Base-by-base conservation (phyloP, 92 coral and sea anemone species). In the Chrysogorgia sp. region DNA sequence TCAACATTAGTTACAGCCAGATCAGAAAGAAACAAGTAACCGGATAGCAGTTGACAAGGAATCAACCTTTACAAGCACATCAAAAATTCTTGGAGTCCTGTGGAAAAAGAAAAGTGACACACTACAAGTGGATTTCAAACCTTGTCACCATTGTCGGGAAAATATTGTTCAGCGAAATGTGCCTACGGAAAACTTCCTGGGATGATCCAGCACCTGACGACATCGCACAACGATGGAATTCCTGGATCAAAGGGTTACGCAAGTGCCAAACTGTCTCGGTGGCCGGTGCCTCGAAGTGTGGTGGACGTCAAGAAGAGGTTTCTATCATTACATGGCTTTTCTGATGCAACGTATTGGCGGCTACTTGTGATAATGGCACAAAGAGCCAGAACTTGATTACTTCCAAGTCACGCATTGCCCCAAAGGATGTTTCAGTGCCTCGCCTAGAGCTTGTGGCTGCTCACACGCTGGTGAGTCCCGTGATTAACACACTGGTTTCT, bases 401-500 rank as follows among this genome's bases (percentile, higher is more conserved):
- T 7, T 31, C 79, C 6, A 72, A 72, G 22, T 10, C 65, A 0
- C 31, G 65, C 7, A 50, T 72, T 0, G 79, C 66, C 1, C 79
- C 77, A 22, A 71, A 50, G 29, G 25, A 71, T 21, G 25, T 71
- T 15, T 26, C 41, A 0, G 50, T 71, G 3, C 77, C 62, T 1
- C 10, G 77, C 22, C 48, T 71, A 0, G 77, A 71, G 22, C 77
- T 71, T 2, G 77, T 71, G 10, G 77, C 77, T n/a, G 62, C 77
- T 2, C 77, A 71, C 13, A 50, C 62, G 0, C 79, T 53, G 14
- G 30, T n/a, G 0, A 55, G 65, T 17, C 13, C 31, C 7, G 79
- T 72, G 10, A 53, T 0, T 10, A 10, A 0, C 7, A 32, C 79
- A 3, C 20, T 72, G 8, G 15, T 32, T 31, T 72, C 65, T 0